These are phyloP conservation scores for Philaenus spumarius DNA, from an alignment of 1,140 invertebrate genomes.

Conservation along the genomic window DNA sequence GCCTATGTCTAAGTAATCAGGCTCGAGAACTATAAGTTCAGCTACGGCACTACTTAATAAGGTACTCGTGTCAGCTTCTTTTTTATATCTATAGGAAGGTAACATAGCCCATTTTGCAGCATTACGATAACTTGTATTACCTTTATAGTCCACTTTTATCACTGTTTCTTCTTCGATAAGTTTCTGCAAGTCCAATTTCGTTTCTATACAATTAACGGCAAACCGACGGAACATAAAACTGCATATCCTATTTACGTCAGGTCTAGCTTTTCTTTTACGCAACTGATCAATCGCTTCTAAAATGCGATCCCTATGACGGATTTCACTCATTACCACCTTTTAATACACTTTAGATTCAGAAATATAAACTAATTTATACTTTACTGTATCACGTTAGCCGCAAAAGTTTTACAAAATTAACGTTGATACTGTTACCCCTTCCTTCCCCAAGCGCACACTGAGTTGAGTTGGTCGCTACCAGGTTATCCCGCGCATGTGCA, in stretches of 20 bases:
- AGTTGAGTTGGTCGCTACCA: background rate
- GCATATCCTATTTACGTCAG: conserved; percentile 73
- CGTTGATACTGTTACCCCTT: background rate
- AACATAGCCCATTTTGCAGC: conserved; percentile 60
- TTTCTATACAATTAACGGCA: conserved; percentile 61
- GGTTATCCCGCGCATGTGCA: conserved; percentile 12
- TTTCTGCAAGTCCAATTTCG: conserved; percentile 63
- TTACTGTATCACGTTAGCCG: no score
- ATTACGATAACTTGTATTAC: conserved; percentile 75
- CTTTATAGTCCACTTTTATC: conserved; percentile 80
- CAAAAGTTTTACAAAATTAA: background rate
- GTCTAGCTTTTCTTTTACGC: conserved; percentile 70
- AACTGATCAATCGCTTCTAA: conserved; percentile 79
- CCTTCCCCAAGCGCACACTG: conserved; percentile 7
- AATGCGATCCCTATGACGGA: conserved; percentile 48
- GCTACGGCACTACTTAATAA: conserved; percentile 57
- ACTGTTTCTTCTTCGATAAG: conserved; percentile 69
- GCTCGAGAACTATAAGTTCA: conserved; percentile 59
- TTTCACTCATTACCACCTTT: conserved; percentile 17
- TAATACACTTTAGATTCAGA: background rate
- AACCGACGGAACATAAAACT: conserved; percentile 68
- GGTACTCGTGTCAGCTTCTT: conserved; percentile 36
- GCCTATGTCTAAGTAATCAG: conserved; percentile 61
- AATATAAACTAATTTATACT: no score
- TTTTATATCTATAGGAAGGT: conserved; percentile 43